A percentile compares a stretch with the other conserved stretches of the same genome.
Conservation (phyloP, 2,888 invertebrate species). For the Apotomis turbidana region DNA sequence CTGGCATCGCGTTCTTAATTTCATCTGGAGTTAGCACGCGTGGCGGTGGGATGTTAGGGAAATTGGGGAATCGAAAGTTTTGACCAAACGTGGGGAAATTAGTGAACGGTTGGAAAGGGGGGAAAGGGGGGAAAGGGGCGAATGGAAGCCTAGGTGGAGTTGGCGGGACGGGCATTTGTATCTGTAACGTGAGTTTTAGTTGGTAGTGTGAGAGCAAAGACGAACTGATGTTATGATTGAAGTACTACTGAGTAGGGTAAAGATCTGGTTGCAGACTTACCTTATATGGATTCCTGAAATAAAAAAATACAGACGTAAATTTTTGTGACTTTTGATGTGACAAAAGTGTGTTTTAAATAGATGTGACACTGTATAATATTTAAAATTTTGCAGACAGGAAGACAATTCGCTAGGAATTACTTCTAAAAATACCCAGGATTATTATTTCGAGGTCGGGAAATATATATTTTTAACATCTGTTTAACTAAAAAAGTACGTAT, state of each 20-base stretch:
- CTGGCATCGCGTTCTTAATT: conserved; percentile 49
- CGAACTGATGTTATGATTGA: conserved; percentile 50
- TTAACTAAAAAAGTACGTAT: no score
- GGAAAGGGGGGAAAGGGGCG: conserved; percentile 40
- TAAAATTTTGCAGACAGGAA: no score
- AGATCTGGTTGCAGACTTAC: conserved; percentile 48
- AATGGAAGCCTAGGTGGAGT: conserved; percentile 36
- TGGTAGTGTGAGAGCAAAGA: conserved; percentile 50
- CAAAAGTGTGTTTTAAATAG: no score
- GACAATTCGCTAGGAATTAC: no score
- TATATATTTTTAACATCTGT: no score
- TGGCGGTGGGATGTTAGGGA: conserved; percentile 40
- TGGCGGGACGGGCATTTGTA: conserved; percentile 40
- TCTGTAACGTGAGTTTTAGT: conserved; percentile 38
- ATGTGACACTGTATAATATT: no score
- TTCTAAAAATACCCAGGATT: no score
- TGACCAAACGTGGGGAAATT: not conserved
- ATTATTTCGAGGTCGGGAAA: no score
- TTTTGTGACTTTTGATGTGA: not conserved
- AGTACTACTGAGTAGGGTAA: not conserved
- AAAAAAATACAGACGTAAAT: conserved; percentile 39
- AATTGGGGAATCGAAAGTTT: conserved; percentile 33
- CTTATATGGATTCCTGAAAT: conserved; percentile 54
- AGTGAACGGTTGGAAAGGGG: conserved; percentile 46
- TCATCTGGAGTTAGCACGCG: conserved; percentile 47